phyloP scores from a whole-genome alignment of 1,140 invertebrate genomes.

The Drosophila auraria region DNA sequence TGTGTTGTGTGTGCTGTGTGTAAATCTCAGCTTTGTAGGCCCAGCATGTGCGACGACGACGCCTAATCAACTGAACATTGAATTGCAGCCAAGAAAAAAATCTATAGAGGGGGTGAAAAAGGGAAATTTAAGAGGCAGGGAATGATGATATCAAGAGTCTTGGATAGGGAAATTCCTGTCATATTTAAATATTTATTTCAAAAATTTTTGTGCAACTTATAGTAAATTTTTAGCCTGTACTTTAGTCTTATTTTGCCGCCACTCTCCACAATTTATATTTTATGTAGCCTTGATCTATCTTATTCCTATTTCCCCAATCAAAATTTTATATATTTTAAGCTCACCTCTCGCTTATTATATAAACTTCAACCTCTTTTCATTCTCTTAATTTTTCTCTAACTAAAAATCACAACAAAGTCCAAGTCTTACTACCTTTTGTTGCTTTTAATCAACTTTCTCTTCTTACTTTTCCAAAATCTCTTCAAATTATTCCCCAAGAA shows the following conservation, averaged over 20 bases:
- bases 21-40: constrained; percentile 41
- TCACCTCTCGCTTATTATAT: too few species aligned
- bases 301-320: too few species aligned
- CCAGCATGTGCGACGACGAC: constrained; percentile 36
- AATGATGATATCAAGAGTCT: too few species aligned
- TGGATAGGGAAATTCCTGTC: too few species aligned
- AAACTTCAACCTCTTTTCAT: neutral
- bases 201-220: too few species aligned
- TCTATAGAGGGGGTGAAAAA: neutral
- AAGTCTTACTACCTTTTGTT: neutral
- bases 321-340: too few species aligned
- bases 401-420: neutral
- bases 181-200: too few species aligned
- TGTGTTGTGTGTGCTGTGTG: constrained; percentile 38
- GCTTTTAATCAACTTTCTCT: neutral
- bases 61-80: constrained; percentile 57
- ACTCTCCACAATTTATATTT: too few species aligned
- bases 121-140: neutral
- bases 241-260: too few species aligned
- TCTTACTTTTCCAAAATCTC: neutral
- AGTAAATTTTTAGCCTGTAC: too few species aligned
- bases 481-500: neutral
- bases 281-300: too few species aligned
- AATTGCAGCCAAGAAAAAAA: constrained; percentile 38
- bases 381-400: neutral